A percentile compares a stretch with the other conserved stretches of the same genome.
Evolutionary conservation across 2,888 invertebrate genomes (phyloP).

Genomic region (Atrina japonica): DNA sequence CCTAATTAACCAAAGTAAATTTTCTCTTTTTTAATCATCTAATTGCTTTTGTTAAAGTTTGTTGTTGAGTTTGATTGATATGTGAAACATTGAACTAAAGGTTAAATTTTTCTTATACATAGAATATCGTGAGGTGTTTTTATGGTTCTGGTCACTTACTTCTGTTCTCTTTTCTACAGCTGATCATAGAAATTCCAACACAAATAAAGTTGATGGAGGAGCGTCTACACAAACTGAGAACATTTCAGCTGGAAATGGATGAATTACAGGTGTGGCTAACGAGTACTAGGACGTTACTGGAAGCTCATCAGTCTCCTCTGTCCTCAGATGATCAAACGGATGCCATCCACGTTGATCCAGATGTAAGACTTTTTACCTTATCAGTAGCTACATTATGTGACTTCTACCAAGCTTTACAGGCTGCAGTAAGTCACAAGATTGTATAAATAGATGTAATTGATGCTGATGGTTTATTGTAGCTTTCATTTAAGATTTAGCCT

Average conservation of each 20-base stretch:
- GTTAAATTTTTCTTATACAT: too few relatives aligned
- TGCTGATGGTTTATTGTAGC: not conserved
- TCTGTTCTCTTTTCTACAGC: conserved; percentile 48
- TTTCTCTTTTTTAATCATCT: too few relatives aligned
- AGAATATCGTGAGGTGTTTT: too few relatives aligned
- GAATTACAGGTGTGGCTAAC: conserved; percentile 71
- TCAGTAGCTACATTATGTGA: too few relatives aligned
- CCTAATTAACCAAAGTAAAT: too few relatives aligned
- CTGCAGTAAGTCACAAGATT: too few relatives aligned
- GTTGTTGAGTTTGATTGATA: too few relatives aligned
- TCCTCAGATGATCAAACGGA: conserved; percentile 71
- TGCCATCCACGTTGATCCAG: conserved; percentile 71
- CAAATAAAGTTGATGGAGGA: conserved; percentile 60
- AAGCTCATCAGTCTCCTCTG: conserved; percentile 69
- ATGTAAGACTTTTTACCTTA: conserved; percentile 61
- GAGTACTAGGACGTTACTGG: conserved; percentile 70
- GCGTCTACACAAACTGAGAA: conserved; percentile 62
- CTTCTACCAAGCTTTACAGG: too few relatives aligned
- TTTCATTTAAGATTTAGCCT: not conserved
- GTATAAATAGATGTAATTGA: too few relatives aligned
- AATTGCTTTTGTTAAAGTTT: too few relatives aligned
- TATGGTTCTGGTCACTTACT: not conserved
- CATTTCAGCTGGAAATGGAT: conserved; percentile 71
- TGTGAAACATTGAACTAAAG: too few relatives aligned
- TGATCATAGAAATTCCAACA: conserved; percentile 68